These are phyloP conservation scores for Allolobophora icterica DNA, from an alignment of 2,888 invertebrate species.

Conservation along the genomic window DNA sequence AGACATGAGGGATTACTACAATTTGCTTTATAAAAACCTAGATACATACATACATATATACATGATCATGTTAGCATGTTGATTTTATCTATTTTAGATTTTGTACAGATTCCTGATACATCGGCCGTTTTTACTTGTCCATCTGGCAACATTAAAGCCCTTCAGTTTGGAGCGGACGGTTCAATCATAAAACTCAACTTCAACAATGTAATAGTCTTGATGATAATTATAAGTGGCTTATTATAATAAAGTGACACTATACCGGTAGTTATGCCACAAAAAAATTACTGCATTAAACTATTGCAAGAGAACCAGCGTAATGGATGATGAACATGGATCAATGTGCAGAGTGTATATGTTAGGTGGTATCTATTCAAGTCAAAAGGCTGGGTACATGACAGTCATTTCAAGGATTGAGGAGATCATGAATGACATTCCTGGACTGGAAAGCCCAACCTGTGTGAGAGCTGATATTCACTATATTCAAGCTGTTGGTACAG, in stretches of 20 bases:
- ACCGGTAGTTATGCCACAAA: background rate
- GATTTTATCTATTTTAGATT: slow-evolving; percentile 29
- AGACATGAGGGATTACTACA: no score
- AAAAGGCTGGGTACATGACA: background rate
- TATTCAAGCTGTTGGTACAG: background rate
- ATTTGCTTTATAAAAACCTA: no score
- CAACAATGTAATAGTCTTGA: slow-evolving; percentile 30
- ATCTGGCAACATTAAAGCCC: slow-evolving; percentile 32
- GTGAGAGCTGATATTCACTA: background rate
- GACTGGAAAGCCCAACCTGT: background rate
- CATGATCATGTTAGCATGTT: background rate
- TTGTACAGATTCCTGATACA: background rate
- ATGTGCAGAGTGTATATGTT: background rate
- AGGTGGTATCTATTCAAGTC: background rate
- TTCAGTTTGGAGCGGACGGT: slow-evolving; percentile 38
- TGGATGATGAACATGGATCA: background rate
- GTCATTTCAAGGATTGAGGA: background rate
- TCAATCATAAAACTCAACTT: slow-evolving; percentile 36
- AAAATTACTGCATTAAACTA: slow-evolving; percentile 8
- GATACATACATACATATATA: no score
- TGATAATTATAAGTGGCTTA: background rate
- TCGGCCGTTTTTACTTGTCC: slow-evolving; percentile 25
- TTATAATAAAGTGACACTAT: background rate
- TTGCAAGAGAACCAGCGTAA: background rate
- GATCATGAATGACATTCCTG: background rate